Base-by-base conservation (phyloP, 2,888 invertebrate genomes). In the Phengaris alcon region DNA sequence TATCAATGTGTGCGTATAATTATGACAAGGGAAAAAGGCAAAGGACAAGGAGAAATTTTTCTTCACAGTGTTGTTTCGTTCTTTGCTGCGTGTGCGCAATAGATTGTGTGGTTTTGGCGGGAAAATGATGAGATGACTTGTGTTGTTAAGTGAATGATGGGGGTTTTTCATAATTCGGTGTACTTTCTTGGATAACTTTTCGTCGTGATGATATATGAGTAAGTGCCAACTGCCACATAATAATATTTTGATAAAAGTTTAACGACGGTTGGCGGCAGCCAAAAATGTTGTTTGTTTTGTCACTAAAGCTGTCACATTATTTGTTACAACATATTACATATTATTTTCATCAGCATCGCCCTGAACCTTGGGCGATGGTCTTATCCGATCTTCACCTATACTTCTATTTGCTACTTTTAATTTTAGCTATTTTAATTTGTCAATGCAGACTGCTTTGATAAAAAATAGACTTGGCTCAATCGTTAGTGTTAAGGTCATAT, bases 121-220 rank as follows among this genome's bases (percentile, higher is more conserved):
- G 90, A 91, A 90, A 79, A 75, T 77, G 78, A 77, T 79, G 78
- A 75, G 76, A 77, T 80, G 74, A 74, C 81, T 78, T 79, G 73
- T 82, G 79, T 76, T 78, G 75, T 82, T 77, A 79, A 78, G 80
- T 83, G 81, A 81, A 89, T 85, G 80, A 91, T 91, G 90, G 88
- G 85, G 88, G 79, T 78, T 76, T 55, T 75, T 77, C 75, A 81
- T 79, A 81, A 81, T 78, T 82, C 79, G 76, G 79, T 78, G 79
- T 82, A 79, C 81, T 79, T 81, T 82, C 84, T 85, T 83, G 83
- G 84, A 83, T 88, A 89, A 85, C 80, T 54, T 46, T 76, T 84
- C 81, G 82, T 80, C 89, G 93, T 88, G 84, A 91, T 93, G 93
- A 88, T 88, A 84, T 85, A 89, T 87, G 86, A 86, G 92, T 92